Evolutionary conservation across 2,113 vertebrate species (phyloP), one percentile per base, ranked within the genome.

Genomic region (Theristicus caerulescens): DNA sequence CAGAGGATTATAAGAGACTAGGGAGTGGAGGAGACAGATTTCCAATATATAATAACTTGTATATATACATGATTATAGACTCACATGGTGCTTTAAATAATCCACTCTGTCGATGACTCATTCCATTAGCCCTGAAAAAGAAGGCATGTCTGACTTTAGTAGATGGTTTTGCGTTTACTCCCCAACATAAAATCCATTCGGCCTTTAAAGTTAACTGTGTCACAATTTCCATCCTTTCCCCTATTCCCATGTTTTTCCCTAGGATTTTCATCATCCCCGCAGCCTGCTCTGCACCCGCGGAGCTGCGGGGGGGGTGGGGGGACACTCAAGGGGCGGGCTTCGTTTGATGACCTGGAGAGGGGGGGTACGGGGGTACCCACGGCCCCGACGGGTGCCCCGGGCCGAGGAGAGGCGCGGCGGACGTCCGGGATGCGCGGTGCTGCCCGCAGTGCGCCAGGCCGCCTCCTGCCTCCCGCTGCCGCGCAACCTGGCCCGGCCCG

Each of bases 11-110:
- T 97, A 98, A 98, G 98, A 97, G 98, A 98, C 98, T 97, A 91
- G 98, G 98, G 98, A 99, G 98, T 98, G 98, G 95, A 97, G 97
- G 82, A 98, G 99, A 99, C 98, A 98, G 98, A 98, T 99, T 99
- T 98, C 98, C 98, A 97, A 99, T 99, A 99, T 98, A 99, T 99
- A 99, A 99, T 99, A 98, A 98, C 98, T 98, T 98, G 98, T 98
- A 98, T 98, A 98, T 98, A 98, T 98, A 98, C 98, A 99, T 98
- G 98, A 98, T 98, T 98, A 99, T 98, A 98, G 98, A 98, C 98
- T 98, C 98, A 97, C 97, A 97, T 96, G 97, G 98, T 92, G 98
- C 97, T 98, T 98, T 98, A 98, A 98, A 98, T 98, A 99, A 99
- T 99, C 98, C 98, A 98, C 98, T 98, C 98, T 98, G 98, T 98